Evolutionary conservation across 2,797 vertebrate genomes (phyloP).

Genomic region (Corythornis leucogaster): DNA sequence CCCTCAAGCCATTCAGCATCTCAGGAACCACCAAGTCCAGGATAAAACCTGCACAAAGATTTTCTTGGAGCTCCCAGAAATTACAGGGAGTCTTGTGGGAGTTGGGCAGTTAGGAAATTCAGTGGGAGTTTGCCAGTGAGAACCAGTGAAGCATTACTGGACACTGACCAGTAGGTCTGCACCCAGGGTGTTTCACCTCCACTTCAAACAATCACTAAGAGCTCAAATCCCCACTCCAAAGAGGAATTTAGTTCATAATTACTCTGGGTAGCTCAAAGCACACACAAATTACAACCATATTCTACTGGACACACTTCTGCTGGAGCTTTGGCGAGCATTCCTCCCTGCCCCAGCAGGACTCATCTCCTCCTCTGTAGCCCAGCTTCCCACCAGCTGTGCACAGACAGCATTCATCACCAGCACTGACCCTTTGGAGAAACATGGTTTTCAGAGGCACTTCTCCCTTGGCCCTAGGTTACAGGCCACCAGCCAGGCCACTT

Average conservation of each 20-base stretch:
- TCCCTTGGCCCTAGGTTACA: conserved; percentile 23
- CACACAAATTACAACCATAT: neutral
- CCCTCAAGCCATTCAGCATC: neutral
- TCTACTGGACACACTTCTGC: neutral
- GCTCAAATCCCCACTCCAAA: neutral
- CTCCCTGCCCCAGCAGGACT: neutral
- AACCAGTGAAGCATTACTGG: neutral
- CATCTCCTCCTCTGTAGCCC: neutral
- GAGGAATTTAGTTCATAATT: neutral
- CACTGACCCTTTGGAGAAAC: conserved; percentile 14
- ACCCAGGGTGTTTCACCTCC: neutral
- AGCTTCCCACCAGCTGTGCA: conserved; percentile 29
- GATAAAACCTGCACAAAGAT: neutral
- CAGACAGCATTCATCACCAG: neutral
- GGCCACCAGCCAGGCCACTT: conserved; percentile 30
- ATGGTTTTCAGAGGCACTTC: conserved; percentile 48
- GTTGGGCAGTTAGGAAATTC: neutral
- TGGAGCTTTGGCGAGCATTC: neutral
- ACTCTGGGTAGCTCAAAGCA: neutral
- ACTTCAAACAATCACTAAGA: neutral
- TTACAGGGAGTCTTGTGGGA: neutral
- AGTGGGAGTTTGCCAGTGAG: neutral
- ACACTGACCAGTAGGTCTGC: fast-evolving
- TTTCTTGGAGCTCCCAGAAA: neutral
- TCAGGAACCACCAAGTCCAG: neutral